Conservation (phyloP, 2,888 invertebrate species). For the Panopea generosa region DNA sequence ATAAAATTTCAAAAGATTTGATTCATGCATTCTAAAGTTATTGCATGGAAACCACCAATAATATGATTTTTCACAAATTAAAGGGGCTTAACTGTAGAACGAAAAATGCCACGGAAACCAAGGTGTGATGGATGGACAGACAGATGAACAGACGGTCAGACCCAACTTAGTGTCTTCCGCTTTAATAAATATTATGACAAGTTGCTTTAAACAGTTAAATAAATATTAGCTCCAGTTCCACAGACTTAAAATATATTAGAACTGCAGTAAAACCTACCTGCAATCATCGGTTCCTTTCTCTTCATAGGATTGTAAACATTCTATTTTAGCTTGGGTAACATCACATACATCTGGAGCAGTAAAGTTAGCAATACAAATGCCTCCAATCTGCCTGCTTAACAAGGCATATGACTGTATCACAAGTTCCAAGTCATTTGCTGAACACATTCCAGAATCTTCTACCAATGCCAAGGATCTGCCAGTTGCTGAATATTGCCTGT, state of each 20-base stretch:
- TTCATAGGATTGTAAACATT: constrained; percentile 17
- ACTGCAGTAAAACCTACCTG: constrained; percentile 45
- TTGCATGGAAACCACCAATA: no score
- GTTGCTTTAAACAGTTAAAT: no score
- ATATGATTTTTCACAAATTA: no score
- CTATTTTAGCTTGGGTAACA: constrained; percentile 7
- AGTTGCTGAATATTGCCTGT: constrained; percentile 41
- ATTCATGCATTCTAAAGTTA: no score
- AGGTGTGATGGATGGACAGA: background rate
- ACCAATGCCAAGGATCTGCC: constrained; percentile 4
- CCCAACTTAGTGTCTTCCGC: no score
- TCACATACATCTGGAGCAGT: constrained; percentile 25
- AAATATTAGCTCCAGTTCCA: no score
- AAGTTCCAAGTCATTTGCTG: background rate
- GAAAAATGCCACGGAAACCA: background rate
- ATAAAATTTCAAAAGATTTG: no score
- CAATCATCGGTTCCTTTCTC: constrained; percentile 25
- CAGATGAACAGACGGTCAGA: background rate
- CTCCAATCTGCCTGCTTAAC: constrained; percentile 17
- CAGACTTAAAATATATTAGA: no score
- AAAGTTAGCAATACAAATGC: constrained; percentile 7
- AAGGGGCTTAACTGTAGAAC: no score
- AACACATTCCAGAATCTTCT: constrained; percentile 7
- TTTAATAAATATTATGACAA: no score
- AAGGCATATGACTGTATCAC: constrained; percentile 7